Evolutionary conservation across 2,888 invertebrate genomes (phyloP).

Genomic region (Cataglyphis livida): DNA sequence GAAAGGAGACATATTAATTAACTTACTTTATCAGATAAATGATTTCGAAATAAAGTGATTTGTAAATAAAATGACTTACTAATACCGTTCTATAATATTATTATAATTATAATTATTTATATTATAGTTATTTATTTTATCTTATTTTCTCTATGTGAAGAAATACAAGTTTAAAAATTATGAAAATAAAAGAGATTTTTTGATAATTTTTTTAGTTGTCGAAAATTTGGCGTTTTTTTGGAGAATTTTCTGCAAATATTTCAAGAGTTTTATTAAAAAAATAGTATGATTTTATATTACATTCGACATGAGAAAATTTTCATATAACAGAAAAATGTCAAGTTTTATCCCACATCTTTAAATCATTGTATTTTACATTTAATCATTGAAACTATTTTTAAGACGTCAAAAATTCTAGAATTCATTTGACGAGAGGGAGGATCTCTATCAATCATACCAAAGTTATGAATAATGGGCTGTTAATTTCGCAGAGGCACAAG

Average conservation of each 20-base stretch:
- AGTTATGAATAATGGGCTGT: slow-evolving; percentile 4
- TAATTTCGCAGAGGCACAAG: not conserved
- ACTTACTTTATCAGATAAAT: not conserved
- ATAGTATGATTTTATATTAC: not conserved
- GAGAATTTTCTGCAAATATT: not conserved
- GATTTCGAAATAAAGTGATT: not conserved
- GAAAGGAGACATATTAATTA: not conserved
- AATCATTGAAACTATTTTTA: not conserved
- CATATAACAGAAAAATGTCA: not conserved
- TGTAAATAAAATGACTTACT: not conserved
- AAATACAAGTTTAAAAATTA: not conserved
- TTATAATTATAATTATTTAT: not conserved
- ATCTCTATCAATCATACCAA: slow-evolving; percentile 2
- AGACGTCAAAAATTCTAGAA: not conserved
- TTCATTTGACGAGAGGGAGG: not conserved
- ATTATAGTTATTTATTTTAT: not conserved
- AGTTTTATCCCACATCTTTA: not conserved
- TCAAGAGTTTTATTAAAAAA: not conserved
- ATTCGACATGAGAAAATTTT: not conserved
- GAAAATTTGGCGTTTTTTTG: not conserved
- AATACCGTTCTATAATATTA: not conserved
- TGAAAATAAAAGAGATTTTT: not conserved
- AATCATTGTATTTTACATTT: not conserved
- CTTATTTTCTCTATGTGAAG: not conserved
- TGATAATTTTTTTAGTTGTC: not conserved